Evolutionary conservation across 2,888 invertebrate genomes (phyloP).

Genomic region (Ennomos fuscantarius): DNA sequence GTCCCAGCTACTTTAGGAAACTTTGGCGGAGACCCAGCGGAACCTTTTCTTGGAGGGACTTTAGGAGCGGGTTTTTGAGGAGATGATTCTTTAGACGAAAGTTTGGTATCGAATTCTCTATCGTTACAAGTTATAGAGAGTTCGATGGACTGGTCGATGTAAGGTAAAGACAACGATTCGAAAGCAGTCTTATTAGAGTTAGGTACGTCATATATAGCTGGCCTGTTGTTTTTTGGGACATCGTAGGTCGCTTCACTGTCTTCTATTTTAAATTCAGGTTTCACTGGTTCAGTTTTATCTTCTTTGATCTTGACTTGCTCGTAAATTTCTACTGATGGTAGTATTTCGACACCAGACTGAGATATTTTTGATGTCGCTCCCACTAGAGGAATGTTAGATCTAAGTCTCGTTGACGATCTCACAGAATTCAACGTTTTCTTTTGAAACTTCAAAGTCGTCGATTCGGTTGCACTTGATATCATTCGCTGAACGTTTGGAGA

Average conservation of each 20-base stretch:
- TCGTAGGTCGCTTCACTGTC: slow-evolving; percentile 70
- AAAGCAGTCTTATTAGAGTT: slow-evolving; percentile 74
- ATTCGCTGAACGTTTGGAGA: slow-evolving; percentile 87
- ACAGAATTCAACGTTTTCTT: slow-evolving; percentile 66
- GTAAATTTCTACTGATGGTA: slow-evolving; percentile 78
- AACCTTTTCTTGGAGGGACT: slow-evolving; percentile 47
- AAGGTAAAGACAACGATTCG: slow-evolving; percentile 76
- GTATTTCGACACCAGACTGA: slow-evolving; percentile 77
- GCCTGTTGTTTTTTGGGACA: slow-evolving; percentile 76
- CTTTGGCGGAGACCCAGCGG: slow-evolving; percentile 63
- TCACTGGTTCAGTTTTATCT: slow-evolving; percentile 55
- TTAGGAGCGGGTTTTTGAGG: slow-evolving; percentile 63
- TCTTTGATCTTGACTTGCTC: slow-evolving; percentile 67
- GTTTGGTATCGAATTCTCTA: slow-evolving; percentile 80
- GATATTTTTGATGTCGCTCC: slow-evolving; percentile 82
- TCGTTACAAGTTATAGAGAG: slow-evolving; percentile 78
- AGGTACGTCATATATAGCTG: slow-evolving; percentile 79
- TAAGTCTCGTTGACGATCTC: slow-evolving; percentile 69
- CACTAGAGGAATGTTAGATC: slow-evolving; percentile 78
- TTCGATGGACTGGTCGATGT: slow-evolving; percentile 80
- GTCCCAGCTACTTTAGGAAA: slow-evolving; percentile 64
- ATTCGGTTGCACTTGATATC: slow-evolving; percentile 82
- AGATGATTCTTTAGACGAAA: slow-evolving; percentile 72
- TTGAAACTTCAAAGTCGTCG: slow-evolving; percentile 72
- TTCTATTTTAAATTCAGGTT: slow-evolving; percentile 70